phyloP scores from a whole-genome alignment of 1,140 invertebrate species.

The Penaeus chinensis region DNA sequence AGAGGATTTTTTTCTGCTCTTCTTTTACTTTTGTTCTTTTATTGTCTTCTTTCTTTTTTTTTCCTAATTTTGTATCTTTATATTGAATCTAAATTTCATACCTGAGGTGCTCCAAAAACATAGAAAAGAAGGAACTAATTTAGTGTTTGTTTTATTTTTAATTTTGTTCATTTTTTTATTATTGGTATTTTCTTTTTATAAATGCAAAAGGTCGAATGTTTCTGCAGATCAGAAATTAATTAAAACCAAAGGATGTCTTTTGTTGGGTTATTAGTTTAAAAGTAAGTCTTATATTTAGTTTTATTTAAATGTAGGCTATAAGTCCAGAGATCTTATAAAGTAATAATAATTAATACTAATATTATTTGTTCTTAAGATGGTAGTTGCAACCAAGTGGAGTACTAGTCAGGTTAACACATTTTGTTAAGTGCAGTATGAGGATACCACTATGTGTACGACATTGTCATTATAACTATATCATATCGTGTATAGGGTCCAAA shows the following conservation, averaged over 20 bases:
- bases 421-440: conserved; percentile 42
- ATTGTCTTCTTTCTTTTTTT: too few species aligned
- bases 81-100: background rate
- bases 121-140: background rate
- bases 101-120: conserved; percentile 40
- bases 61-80: background rate
- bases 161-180: background rate
- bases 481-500: conserved; percentile 59
- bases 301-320: too few species aligned
- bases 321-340: background rate
- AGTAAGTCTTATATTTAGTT: too few species aligned
- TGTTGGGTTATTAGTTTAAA: too few species aligned
- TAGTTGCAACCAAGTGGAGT: conserved; percentile 26
- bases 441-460: conserved; percentile 42
- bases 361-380: conserved; percentile 15
- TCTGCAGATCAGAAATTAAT: too few species aligned
- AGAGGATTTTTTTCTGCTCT: background rate
- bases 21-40: too few species aligned
- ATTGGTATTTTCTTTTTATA: too few species aligned
- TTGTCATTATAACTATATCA: conserved; percentile 54
- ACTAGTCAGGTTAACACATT: conserved; percentile 27
- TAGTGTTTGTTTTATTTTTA: conserved; percentile 10
- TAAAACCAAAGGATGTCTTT: too few species aligned
- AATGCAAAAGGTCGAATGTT: too few species aligned
- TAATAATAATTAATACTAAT: conserved; percentile 9